These are phyloP conservation scores for Cantharis lateralis DNA, from an alignment of 2,888 invertebrate species.

Conservation along the genomic window DNA sequence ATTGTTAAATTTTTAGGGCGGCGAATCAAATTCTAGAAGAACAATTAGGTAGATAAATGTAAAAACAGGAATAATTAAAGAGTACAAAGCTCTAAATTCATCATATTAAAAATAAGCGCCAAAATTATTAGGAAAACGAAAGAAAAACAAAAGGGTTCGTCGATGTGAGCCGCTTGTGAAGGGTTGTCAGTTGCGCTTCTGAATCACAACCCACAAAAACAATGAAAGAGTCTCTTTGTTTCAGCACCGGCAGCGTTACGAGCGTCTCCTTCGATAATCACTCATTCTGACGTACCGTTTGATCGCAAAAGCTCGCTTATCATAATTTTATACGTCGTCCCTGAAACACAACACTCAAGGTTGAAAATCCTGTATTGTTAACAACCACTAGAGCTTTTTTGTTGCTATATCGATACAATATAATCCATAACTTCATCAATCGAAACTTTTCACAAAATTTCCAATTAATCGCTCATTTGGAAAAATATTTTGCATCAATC, in stretches of 20 bases:
- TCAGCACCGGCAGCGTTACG: slow-evolving; percentile 38
- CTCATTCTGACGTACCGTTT: slow-evolving; percentile 48
- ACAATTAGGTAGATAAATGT: slow-evolving; percentile 59
- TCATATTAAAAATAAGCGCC: slow-evolving; percentile 58
- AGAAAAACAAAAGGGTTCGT: slow-evolving; percentile 54
- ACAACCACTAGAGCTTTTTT: background rate
- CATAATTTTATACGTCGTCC: slow-evolving; percentile 10
- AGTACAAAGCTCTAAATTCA: slow-evolving; percentile 58
- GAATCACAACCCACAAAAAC: slow-evolving; percentile 53
- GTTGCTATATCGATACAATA: background rate
- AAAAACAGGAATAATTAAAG: slow-evolving; percentile 58
- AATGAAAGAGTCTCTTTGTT: slow-evolving; percentile 58
- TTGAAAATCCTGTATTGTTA: background rate
- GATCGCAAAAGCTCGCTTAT: slow-evolving; percentile 24
- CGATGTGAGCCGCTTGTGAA: slow-evolving; percentile 51
- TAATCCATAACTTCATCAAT: background rate
- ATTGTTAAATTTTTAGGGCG: slow-evolving; percentile 44
- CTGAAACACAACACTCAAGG: background rate
- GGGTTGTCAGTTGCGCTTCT: slow-evolving; percentile 55
- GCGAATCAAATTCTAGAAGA: slow-evolving; percentile 51
- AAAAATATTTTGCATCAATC: background rate
- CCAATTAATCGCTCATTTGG: background rate
- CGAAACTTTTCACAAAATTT: background rate
- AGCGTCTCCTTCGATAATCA: slow-evolving; percentile 47
- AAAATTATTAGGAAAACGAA: slow-evolving; percentile 54